Evolutionary conservation across 1,140 invertebrate species (phyloP), one percentile per base, ranked within the genome.

Genomic region (Pseudomyrmex dendroicus): DNA sequence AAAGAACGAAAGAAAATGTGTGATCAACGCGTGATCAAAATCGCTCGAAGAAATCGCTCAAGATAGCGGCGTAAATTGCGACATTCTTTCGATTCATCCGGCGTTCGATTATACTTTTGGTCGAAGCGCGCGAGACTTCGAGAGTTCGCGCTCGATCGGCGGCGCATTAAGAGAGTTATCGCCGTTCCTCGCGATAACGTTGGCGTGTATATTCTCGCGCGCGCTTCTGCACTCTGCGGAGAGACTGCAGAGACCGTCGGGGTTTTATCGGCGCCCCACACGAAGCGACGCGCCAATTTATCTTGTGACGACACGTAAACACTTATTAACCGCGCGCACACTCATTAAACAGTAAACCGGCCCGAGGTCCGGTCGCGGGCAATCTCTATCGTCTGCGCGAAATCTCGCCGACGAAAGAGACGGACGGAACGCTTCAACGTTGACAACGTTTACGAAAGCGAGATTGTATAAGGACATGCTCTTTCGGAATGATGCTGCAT

Each of bases 181-280:
- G 64, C 70, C 15, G 12, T 78, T 35, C 20, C 9, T 9, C 66
- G 63, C 59, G 83, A 86, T 88, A 91, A 89, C 84, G 68, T 73
- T 59, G 68, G 25, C 52, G 63, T 25, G 15, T 76, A 56, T 35
- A 35, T 0, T 3, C 25, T 35, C 61, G 62, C 86, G 85, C 85
- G 90, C 88, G 87, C 87, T 89, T 85, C 78, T 88, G 86, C 88
- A 89, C 84, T n/a, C n/a, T n/a, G 87, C 87, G n/a, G n/a, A 88
- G 73, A 35, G 35, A 13, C 85, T 83, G 35, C 73, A 83, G 57
- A 63, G 25, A 76, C 85, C 83, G 80, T 84, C 90, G 85, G 85
- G 74, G 72, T 84, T 84, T 93, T 92, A 92, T 92, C 91, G 86
- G 82, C 90, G 86, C 89, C 91, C 91, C 91, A 92, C 91, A 92